Evolutionary conservation across 2,113 vertebrate genomes (phyloP), one percentile per base, ranked within the genome.

Genomic region (Galeopterus variegatus): DNA sequence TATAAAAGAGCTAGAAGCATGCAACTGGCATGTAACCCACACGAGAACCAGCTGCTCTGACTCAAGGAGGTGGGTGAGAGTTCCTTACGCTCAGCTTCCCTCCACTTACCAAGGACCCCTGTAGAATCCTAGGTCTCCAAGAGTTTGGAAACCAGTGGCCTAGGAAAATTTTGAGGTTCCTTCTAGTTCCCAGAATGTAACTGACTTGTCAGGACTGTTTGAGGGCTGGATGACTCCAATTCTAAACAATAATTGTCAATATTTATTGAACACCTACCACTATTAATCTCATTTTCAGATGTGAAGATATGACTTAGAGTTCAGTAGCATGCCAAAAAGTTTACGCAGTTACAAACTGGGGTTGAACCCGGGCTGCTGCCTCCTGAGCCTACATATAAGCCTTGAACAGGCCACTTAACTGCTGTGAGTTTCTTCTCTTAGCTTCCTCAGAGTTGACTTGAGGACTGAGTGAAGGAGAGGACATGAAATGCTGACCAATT

Each of bases 111-210:
- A 9, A 82, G 45, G 50, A 67, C 15, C n/a, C 69, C 73, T 48
- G 41, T 12, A 28, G 60, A 83, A 89, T 75, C 19, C 79, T 58
- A 88, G 58, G 84, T 90, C 33, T 17, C 33, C 3, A 90, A 76
- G 17, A 62, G 45, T n/a, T 50, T 36, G 65, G 77, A 80, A 88
- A 60, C 65, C 69, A 85, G n/a, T 18, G 69, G n/a, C 52, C 83
- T 67, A 26, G 90, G n/a, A 86, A 76, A 56, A 72, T 73, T 77
- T 41, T 50, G 64, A 80, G 31, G 41, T 60, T 92, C 70, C 52
- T 87, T 91, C 28, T 56, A 73, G 50, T 77, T 97, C 41, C 24
- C 54, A 48, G 70, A 91, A 95, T 5, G 10, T 6, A 79, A 64
- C 6, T 1, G 12, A 75, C 50, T 36, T 73, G 50, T 93, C 82